Conservation (phyloP, 2,797 vertebrate species). For the Sebastes nivosus region DNA sequence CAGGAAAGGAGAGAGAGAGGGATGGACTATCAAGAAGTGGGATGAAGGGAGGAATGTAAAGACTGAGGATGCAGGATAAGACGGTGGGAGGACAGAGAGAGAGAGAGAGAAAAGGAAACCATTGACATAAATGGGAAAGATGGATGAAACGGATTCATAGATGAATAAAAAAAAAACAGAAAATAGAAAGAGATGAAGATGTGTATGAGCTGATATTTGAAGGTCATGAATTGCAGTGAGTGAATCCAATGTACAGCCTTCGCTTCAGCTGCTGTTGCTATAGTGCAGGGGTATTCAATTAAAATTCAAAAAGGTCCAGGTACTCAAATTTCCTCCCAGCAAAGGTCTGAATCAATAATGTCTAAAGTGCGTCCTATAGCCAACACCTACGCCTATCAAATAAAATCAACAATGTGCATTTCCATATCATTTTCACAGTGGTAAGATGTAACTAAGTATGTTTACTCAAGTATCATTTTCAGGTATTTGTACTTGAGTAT, state of each 20-base stretch:
- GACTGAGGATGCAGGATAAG: slow-evolving; percentile 7
- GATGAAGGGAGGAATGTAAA: not conserved
- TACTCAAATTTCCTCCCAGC: not conserved
- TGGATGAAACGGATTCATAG: not conserved
- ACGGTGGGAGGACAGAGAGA: slow-evolving; percentile 16
- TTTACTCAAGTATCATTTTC: too few relatives aligned
- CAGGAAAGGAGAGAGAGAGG: slow-evolving; percentile 27
- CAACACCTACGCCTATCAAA: not conserved
- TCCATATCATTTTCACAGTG: not conserved
- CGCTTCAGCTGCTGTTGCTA: slow-evolving; percentile 27
- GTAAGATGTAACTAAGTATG: not conserved
- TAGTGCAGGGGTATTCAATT: not conserved
- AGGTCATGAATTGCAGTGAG: slow-evolving; percentile 43
- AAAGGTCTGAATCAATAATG: not conserved
- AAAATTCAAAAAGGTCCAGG: not conserved
- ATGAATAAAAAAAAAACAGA: not conserved
- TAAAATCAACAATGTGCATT: not conserved
- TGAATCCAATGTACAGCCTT: slow-evolving; percentile 5
- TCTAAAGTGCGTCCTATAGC: not conserved
- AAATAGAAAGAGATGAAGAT: slow-evolving; percentile 2
- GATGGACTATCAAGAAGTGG: slow-evolving; percentile 13
- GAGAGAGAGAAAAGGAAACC: not conserved
- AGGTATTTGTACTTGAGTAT: not conserved
- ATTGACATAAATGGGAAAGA: slow-evolving; percentile 3
- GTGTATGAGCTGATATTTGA: slow-evolving; percentile 15